A percentile compares a stretch with the other conserved stretches of the same genome.
Conservation (phyloP, 2,888 invertebrate genomes). For the Cryptus armator region DNA sequence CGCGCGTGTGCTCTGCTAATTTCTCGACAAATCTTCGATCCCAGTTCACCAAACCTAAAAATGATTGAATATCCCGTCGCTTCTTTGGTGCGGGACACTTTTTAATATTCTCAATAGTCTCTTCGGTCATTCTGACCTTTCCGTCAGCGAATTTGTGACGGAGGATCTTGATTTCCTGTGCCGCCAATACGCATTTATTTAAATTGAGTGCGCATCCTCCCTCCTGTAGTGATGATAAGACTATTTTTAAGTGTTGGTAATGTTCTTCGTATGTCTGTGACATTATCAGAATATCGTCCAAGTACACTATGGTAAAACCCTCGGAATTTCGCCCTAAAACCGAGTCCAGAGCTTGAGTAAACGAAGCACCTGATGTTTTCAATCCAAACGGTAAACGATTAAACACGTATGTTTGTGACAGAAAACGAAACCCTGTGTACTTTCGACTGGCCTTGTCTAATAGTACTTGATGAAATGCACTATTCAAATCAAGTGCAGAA, state of each 20-base stretch:
- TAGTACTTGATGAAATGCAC: slow-evolving; percentile 8
- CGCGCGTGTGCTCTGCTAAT: slow-evolving; percentile 69
- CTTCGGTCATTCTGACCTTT: slow-evolving; percentile 67
- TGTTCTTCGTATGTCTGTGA: slow-evolving; percentile 26
- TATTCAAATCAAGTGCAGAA: slow-evolving; percentile 9
- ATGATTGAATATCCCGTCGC: slow-evolving; percentile 73
- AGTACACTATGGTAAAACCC: neutral
- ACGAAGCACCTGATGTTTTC: slow-evolving; percentile 34
- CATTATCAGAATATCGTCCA: slow-evolving; percentile 37
- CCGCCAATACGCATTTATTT: slow-evolving; percentile 70
- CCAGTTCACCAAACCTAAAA: slow-evolving; percentile 77
- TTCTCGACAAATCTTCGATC: slow-evolving; percentile 74
- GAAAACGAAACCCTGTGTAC: slow-evolving; percentile 25
- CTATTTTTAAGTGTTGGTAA: slow-evolving; percentile 13
- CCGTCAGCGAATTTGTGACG: slow-evolving; percentile 70
- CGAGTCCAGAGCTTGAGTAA: slow-evolving; percentile 20
- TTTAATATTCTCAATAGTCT: slow-evolving; percentile 71
- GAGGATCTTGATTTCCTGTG: slow-evolving; percentile 68
- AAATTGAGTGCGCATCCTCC: slow-evolving; percentile 55
- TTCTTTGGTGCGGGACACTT: slow-evolving; percentile 71
- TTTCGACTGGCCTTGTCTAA: slow-evolving; percentile 1
- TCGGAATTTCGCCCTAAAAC: neutral
- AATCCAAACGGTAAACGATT: neutral
- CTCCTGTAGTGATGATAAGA: slow-evolving; percentile 33
- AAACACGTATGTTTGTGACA: slow-evolving; percentile 29